A percentile compares a stretch with the other conserved stretches of the same genome.
Conservation (phyloP, 2,888 invertebrate species). For the Cephus spinipes region DNA sequence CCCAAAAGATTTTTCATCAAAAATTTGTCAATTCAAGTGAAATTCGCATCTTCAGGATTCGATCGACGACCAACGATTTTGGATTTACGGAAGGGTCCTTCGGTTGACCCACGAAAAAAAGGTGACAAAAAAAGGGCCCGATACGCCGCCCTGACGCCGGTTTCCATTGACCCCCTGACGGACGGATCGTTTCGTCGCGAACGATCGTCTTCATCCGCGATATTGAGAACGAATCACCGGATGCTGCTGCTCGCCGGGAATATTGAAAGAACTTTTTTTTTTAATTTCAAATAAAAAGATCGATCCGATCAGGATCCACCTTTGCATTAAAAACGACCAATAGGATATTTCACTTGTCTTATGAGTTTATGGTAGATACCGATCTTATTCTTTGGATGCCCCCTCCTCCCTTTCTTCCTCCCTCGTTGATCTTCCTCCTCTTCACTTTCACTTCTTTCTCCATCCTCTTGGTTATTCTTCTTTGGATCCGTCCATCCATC, state of each 20-base stretch:
- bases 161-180: conserved; percentile 19
- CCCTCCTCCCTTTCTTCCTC: conserved; percentile 2
- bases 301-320: neutral
- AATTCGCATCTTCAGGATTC: neutral
- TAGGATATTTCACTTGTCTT: neutral
- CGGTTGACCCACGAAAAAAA: neutral
- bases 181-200: neutral
- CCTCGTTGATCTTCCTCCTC: conserved; percentile 16
- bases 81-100: neutral
- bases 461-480: conserved; percentile 21
- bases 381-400: neutral
- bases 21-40: neutral
- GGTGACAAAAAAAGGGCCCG: neutral
- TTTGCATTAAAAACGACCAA: neutral
- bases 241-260: neutral
- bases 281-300: neutral
- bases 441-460: conserved; percentile 22
- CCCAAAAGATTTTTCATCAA: neutral
- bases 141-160: conserved; percentile 13
- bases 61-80: neutral
- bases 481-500: conserved; percentile 10
- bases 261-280: neutral
- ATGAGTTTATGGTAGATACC: neutral
- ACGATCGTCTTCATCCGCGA: neutral
- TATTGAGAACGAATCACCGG: neutral